A percentile compares a stretch with the other conserved stretches of the same genome.
These are phyloP conservation scores for Zaprionus gabonicus DNA, from an alignment of 1,140 invertebrate genomes.

Conservation along the genomic window DNA sequence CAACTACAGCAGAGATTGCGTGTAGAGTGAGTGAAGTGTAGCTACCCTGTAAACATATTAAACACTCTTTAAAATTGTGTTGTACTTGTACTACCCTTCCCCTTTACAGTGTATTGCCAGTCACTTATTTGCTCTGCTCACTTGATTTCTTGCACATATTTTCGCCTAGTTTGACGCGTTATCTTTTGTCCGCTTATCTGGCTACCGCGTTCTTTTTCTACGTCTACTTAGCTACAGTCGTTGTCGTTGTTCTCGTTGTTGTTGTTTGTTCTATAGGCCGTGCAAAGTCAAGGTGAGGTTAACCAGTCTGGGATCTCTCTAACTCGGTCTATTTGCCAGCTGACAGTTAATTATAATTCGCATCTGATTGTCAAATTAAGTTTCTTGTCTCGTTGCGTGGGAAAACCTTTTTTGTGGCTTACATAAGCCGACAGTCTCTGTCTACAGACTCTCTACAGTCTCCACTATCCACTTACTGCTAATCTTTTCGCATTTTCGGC, in stretches of 20 bases:
- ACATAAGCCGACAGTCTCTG: conserved; percentile 42
- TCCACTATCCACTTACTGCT: background rate
- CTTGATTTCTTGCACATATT: conserved; percentile 43
- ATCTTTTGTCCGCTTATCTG: conserved; percentile 69
- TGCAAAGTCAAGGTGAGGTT: conserved; percentile 75
- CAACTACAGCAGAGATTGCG: background rate
- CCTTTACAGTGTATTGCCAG: conserved; percentile 5
- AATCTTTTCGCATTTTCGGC: conserved; percentile 49
- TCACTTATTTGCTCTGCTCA: conserved; percentile 30
- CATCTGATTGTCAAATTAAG: conserved; percentile 72
- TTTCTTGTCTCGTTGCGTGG: conserved; percentile 66
- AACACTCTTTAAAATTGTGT: too few relatives aligned
- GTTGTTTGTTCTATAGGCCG: conserved; percentile 31
- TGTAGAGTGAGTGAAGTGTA: background rate
- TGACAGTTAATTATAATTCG: conserved; percentile 76
- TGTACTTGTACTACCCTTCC: too few relatives aligned
- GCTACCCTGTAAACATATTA: background rate
- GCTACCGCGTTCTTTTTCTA: conserved; percentile 54
- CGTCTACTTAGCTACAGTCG: conserved; percentile 18
- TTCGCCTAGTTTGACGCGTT: conserved; percentile 59
- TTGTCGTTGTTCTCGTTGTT: conserved; percentile 3
- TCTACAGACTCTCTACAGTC: background rate
- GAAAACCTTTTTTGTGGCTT: conserved; percentile 52
- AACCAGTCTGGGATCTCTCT: conserved; percentile 27
- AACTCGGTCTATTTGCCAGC: conserved; percentile 38